Conservation (phyloP, 2,113 vertebrate genomes). For the Pelobates fuscus region DNA sequence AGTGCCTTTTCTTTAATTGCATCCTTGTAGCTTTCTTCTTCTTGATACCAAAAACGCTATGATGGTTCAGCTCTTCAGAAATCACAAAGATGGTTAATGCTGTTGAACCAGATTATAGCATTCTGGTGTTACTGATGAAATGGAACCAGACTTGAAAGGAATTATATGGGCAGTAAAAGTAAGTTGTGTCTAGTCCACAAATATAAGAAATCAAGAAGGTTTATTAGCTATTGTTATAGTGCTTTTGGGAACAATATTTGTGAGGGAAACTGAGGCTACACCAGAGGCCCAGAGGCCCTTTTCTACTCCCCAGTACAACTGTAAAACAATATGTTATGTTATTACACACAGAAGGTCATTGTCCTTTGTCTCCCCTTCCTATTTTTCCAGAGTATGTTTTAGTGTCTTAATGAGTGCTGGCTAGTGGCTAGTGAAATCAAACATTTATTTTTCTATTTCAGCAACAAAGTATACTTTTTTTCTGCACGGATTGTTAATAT, state of each 20-base stretch:
- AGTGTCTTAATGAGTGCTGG: too few relatives aligned
- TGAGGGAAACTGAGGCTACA: background rate
- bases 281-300: background rate
- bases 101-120: background rate
- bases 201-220: background rate
- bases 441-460: too few relatives aligned
- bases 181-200: slow-evolving; percentile 10
- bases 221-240: slow-evolving; percentile 22
- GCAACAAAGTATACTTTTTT: too few relatives aligned
- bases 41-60: background rate
- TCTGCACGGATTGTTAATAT: too few relatives aligned
- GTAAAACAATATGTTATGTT: slow-evolving; percentile 19
- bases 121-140: background rate
- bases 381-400: background rate
- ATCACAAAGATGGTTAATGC: slow-evolving; percentile 10
- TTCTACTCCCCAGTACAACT: background rate
- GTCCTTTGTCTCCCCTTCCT: background rate
- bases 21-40: background rate
- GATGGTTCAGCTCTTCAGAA: background rate
- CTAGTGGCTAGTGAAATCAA: too few relatives aligned
- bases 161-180: slow-evolving; percentile 5
- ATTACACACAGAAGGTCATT: background rate
- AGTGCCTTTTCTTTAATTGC: slow-evolving; percentile 7
- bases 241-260: slow-evolving; percentile 29
- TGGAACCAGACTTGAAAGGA: background rate